Percentiles rank a stretch among this genome's conserved stretches.
These are phyloP conservation scores for Molorchus minor DNA, from an alignment of 2,888 invertebrate species.

Conservation along the genomic window DNA sequence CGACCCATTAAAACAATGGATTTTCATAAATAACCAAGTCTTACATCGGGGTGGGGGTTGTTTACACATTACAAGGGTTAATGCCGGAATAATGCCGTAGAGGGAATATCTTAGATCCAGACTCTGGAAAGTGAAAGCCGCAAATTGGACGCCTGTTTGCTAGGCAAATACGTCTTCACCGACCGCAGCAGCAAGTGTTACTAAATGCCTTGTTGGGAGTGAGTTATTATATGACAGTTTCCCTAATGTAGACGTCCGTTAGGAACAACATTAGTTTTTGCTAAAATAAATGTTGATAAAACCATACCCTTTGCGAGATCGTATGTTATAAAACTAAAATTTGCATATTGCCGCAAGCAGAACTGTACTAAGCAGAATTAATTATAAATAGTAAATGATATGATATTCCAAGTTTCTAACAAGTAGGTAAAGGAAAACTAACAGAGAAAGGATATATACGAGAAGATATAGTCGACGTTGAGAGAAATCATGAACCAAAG, in stretches of 20 bases:
- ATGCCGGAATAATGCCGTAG: conserved; percentile 15
- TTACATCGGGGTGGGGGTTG: neutral
- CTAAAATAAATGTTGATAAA: too few species aligned
- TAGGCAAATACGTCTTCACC: conserved; percentile 7
- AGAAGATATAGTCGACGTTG: too few species aligned
- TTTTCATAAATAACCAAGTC: neutral
- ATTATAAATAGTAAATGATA: too few species aligned
- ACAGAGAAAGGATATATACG: too few species aligned
- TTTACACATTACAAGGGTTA: conserved; percentile 16
- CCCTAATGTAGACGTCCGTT: neutral
- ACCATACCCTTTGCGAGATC: too few species aligned
- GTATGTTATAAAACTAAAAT: too few species aligned
- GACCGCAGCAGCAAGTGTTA: neutral
- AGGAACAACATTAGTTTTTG: neutral
- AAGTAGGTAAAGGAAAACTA: too few species aligned
- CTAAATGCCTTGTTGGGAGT: neutral
- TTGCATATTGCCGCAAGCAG: too few species aligned
- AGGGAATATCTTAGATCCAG: conserved; percentile 12
- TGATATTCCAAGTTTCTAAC: too few species aligned
- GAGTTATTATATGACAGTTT: neutral
- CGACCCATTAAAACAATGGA: conserved; percentile 7
- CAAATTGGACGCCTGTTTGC: conserved; percentile 11
- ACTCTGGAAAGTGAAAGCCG: neutral
- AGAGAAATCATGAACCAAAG: too few species aligned
- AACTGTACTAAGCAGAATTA: too few species aligned